These are phyloP conservation scores for Brotula barbata DNA, from an alignment of 2,797 vertebrate genomes.

Conservation along the genomic window DNA sequence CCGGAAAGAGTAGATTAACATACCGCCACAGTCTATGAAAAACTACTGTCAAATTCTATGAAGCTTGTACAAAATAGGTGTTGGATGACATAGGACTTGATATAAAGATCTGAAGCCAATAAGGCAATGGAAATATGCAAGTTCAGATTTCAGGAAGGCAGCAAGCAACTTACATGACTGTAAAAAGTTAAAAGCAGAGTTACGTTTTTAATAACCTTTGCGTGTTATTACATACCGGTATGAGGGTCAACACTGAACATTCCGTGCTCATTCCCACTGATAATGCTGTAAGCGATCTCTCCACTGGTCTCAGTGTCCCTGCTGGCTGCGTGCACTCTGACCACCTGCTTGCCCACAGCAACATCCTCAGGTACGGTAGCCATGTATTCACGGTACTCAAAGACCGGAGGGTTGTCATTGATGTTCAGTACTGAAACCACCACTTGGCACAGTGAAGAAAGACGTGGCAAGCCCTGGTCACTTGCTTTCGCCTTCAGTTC, in stretches of 20 bases:
- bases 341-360: constrained; percentile 84
- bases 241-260: constrained; percentile 90
- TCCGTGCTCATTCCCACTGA: constrained; percentile 93
- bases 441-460: constrained; percentile 83
- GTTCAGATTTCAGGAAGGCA: too few species aligned
- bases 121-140: too few species aligned
- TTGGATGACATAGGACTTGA: too few species aligned
- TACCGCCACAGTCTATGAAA: too few species aligned
- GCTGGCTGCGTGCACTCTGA: constrained; percentile 91
- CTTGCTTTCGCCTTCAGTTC: constrained; percentile 83
- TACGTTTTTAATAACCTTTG: too few species aligned
- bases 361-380: constrained; percentile 86
- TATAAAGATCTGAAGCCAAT: too few species aligned
- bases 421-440: constrained; percentile 92
- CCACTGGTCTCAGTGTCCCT: constrained; percentile 88
- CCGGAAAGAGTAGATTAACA: too few species aligned
- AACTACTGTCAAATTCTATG: too few species aligned
- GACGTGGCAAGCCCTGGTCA: constrained; percentile 87
- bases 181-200: background rate
- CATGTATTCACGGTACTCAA: constrained; percentile 92
- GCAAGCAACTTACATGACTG: background rate
- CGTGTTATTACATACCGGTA: constrained; percentile 79
- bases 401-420: constrained; percentile 96
- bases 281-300: constrained; percentile 90
- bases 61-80: too few species aligned